Percentiles rank a stretch among this genome's conserved stretches.
These are phyloP conservation scores for Neoascia interrupta DNA, from an alignment of 2,888 invertebrate genomes.

Conservation along the genomic window DNA sequence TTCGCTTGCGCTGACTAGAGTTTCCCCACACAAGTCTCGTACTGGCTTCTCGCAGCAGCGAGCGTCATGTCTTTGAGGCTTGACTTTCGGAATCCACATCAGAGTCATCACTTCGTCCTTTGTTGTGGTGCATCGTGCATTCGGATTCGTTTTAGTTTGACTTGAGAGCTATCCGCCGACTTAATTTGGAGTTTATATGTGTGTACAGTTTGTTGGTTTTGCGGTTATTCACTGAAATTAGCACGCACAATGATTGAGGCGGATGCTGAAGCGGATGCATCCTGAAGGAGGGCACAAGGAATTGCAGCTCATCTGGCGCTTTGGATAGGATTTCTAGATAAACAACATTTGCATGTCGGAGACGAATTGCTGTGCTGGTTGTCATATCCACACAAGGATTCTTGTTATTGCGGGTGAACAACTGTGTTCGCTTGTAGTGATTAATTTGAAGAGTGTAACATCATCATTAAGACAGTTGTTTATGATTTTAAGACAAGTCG, in stretches of 20 bases:
- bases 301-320: slow-evolving; percentile 10
- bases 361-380: not conserved
- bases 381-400: not conserved
- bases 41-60: too few species aligned
- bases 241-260: slow-evolving; percentile 29
- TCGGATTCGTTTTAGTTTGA: too few species aligned
- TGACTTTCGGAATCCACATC: slow-evolving; percentile 6
- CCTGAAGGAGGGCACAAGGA: not conserved
- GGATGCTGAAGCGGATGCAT: not conserved
- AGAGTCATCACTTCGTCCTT: too few species aligned
- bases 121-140: slow-evolving; percentile 45
- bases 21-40: not conserved
- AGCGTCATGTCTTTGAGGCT: slow-evolving; percentile 1
- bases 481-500: slow-evolving; percentile 2
- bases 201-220: slow-evolving; percentile 38
- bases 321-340: slow-evolving; percentile 3
- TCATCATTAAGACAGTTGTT: slow-evolving; percentile 18
- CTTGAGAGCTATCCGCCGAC: not conserved
- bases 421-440: not conserved
- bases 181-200: slow-evolving; percentile 8
- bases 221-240: slow-evolving; percentile 27
- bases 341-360: slow-evolving; percentile 21
- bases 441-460: slow-evolving; percentile 24
- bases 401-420: too few species aligned
- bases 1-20: not conserved